These are phyloP conservation scores for Leptoteleia sp. DNA, from an alignment of 1,140 invertebrate genomes.

Conservation along the genomic window DNA sequence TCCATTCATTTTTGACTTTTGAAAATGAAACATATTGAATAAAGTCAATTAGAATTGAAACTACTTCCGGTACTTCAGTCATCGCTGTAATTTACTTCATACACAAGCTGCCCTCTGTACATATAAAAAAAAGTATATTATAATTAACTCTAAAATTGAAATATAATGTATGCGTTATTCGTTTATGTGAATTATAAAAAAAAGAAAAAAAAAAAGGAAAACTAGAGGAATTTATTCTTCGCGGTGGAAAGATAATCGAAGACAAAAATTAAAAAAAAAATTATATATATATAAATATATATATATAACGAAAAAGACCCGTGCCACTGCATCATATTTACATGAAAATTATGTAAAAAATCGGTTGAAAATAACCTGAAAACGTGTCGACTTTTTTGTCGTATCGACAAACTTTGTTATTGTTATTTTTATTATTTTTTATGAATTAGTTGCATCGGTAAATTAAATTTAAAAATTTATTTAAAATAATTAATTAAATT, in stretches of 20 bases:
- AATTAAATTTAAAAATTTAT: no score
- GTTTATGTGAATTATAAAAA: conserved; percentile 75
- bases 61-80: conserved; percentile 68
- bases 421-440: no score
- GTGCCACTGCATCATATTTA: conserved; percentile 46
- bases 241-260: conserved; percentile 55
- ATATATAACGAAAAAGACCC: conserved; percentile 53
- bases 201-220: no score
- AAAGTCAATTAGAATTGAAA: conserved; percentile 66
- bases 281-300: conserved; percentile 10
- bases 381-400: conserved; percentile 23
- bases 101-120: conserved; percentile 69
- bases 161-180: conserved; percentile 78
- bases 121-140: conserved; percentile 72
- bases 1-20: conserved; percentile 8
- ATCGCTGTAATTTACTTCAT: conserved; percentile 68
- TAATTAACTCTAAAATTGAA: conserved; percentile 78
- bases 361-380: conserved; percentile 14
- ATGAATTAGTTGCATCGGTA: no score
- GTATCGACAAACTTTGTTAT: conserved; percentile 40
- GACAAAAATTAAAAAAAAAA: conserved; percentile 37
- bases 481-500: no score
- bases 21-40: conserved; percentile 39
- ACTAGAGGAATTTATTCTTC: conserved; percentile 68
- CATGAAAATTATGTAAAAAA: conserved; percentile 21